Evolutionary conservation across 2,113 vertebrate genomes (phyloP).

Genomic region (Ammodytes dubius): DNA sequence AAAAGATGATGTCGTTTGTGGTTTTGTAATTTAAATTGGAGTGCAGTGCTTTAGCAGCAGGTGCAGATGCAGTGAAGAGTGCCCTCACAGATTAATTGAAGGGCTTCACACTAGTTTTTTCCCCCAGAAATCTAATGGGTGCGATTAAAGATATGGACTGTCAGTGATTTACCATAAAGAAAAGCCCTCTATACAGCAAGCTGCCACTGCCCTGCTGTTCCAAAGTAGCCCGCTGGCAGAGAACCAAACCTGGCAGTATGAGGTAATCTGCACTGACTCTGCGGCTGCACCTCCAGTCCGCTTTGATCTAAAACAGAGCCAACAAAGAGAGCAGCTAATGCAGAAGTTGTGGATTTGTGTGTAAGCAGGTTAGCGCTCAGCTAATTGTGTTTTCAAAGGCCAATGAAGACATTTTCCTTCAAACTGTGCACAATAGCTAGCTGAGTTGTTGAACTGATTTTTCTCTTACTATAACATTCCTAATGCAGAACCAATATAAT

Average conservation of each 20-base stretch:
- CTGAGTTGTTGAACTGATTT: neutral
- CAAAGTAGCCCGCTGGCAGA: slow-evolving; percentile 58
- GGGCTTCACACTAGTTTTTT: neutral
- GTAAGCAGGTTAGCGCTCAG: neutral
- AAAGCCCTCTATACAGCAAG: slow-evolving; percentile 26
- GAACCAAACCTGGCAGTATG: slow-evolving; percentile 19
- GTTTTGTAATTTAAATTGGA: neutral
- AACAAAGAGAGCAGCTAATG: slow-evolving; percentile 28
- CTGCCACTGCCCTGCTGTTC: slow-evolving; percentile 36
- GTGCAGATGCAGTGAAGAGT: neutral
- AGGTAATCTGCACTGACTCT: slow-evolving; percentile 52
- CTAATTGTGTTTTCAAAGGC: neutral
- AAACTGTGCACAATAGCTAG: neutral
- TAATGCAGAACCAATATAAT: neutral
- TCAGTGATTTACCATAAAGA: slow-evolving; percentile 50
- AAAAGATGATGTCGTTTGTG: neutral
- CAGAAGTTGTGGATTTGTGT: neutral
- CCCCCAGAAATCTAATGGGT: slow-evolving; percentile 29
- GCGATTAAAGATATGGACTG: slow-evolving; percentile 32
- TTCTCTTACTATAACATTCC: neutral
- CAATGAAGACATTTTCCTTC: neutral
- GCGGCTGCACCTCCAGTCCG: slow-evolving; percentile 30
- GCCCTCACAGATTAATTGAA: neutral
- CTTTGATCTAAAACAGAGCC: slow-evolving; percentile 54
- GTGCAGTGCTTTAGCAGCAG: neutral